Evolutionary conservation across 2,113 vertebrate species (phyloP).

Genomic region (Limanda limanda): DNA sequence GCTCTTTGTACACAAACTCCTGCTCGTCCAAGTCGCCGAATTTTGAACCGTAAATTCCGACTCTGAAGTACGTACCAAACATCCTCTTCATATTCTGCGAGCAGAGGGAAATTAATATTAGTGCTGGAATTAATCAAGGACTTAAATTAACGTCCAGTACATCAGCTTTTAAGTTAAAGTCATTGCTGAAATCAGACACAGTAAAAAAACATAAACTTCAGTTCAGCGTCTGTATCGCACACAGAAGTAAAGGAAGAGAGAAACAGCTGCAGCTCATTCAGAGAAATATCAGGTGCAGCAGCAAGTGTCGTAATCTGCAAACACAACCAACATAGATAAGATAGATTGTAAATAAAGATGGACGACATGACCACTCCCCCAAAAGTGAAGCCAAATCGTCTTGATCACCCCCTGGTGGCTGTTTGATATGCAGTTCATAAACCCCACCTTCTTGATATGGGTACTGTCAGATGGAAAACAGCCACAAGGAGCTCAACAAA

Average conservation of each 20-base stretch:
- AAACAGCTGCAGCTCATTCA: neutral
- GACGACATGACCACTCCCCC: too few relatives aligned
- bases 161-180: neutral
- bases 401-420: too few relatives aligned
- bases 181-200: neutral
- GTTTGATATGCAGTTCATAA: too few relatives aligned
- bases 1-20: conserved; percentile 99
- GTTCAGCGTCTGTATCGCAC: neutral
- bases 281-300: too few relatives aligned
- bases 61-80: conserved; percentile 99
- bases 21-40: conserved; percentile 98
- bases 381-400: too few relatives aligned
- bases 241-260: neutral
- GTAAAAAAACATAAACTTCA: neutral
- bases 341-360: too few relatives aligned
- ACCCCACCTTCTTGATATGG: too few relatives aligned
- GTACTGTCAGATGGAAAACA: too few relatives aligned
- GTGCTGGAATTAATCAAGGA: neutral
- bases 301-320: too few relatives aligned
- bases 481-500: neutral
- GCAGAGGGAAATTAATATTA: conserved; percentile 26
- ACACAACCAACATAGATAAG: too few relatives aligned
- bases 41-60: conserved; percentile 96
- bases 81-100: conserved; percentile 95
- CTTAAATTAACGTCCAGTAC: neutral